Conservation (phyloP, 2,797 vertebrate species). For the Tokudaia tokunoshimensis region DNA sequence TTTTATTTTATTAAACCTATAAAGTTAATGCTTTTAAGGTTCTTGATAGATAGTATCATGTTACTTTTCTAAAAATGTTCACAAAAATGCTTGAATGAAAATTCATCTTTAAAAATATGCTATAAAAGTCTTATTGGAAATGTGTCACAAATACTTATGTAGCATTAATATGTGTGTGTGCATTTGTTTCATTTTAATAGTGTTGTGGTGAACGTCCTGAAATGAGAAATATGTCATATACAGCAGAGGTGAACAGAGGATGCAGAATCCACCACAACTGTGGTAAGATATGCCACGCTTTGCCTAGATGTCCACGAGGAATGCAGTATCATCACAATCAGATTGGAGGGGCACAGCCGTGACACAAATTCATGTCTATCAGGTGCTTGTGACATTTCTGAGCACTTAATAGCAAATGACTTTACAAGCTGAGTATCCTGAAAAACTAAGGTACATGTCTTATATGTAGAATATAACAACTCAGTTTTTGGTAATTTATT, state of each 20-base stretch:
- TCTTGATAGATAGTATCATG: not conserved
- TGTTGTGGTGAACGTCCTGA: not conserved
- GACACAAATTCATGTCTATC: not conserved
- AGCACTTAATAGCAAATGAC: no score
- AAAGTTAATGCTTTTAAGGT: slow-evolving; percentile 32
- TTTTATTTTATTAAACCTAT: slow-evolving; percentile 48
- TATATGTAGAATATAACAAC: no score
- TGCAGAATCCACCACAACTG: not conserved
- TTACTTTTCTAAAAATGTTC: slow-evolving; percentile 1
- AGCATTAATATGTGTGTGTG: not conserved
- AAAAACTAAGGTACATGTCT: no score
- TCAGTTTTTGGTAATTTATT: no score
- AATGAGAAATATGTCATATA: not conserved
- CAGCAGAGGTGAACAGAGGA: not conserved
- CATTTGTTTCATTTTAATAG: not conserved
- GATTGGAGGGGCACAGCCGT: not conserved
- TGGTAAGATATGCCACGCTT: not conserved
- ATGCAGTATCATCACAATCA: not conserved
- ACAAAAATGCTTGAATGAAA: slow-evolving; percentile 40
- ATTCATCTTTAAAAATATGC: not conserved
- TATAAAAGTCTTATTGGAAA: slow-evolving; percentile 18
- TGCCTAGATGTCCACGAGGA: not conserved
- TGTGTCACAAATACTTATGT: not conserved
- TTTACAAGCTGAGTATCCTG: no score
- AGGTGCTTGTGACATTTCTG: not conserved